These are phyloP conservation scores for Stegostoma tigrinum DNA, from an alignment of 2,113 vertebrate genomes.

Conservation along the genomic window DNA sequence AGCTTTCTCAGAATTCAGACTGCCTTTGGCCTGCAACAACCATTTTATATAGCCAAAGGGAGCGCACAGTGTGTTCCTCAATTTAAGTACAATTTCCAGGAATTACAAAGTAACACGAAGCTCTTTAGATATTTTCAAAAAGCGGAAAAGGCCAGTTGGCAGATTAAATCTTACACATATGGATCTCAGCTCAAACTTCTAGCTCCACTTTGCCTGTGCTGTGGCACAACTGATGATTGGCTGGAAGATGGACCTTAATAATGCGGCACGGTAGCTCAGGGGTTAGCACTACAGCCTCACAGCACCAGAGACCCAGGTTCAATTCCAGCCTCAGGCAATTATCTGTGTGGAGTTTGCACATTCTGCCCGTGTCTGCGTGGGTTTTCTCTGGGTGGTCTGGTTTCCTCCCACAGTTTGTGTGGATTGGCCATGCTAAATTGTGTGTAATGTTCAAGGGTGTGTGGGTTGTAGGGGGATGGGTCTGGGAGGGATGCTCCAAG, in stretches of 20 bases:
- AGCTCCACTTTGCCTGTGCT: not conserved
- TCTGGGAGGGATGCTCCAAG: no score
- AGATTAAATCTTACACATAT: not conserved
- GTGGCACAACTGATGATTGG: not conserved
- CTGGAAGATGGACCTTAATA: not conserved
- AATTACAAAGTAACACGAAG: constrained; percentile 9
- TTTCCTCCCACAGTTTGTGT: no score
- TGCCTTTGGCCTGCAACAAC: not conserved
- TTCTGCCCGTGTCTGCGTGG: no score
- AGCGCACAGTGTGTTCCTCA: constrained; percentile 6
- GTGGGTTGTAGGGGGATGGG: no score
- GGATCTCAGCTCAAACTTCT: not conserved
- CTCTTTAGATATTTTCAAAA: constrained; percentile 6
- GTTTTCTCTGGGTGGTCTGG: no score
- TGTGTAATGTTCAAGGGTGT: no score
- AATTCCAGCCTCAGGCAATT: no score
- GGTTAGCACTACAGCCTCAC: no score
- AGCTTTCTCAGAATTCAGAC: not conserved
- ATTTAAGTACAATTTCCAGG: constrained; percentile 1
- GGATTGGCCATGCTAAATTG: no score
- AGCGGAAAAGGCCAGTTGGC: not conserved
- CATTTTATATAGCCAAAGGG: not conserved
- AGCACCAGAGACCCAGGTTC: no score
- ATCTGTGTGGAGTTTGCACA: no score
- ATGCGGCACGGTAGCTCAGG: no score